phyloP scores from a whole-genome alignment of 2,888 invertebrate species.

The Loripinus fragilis region DNA sequence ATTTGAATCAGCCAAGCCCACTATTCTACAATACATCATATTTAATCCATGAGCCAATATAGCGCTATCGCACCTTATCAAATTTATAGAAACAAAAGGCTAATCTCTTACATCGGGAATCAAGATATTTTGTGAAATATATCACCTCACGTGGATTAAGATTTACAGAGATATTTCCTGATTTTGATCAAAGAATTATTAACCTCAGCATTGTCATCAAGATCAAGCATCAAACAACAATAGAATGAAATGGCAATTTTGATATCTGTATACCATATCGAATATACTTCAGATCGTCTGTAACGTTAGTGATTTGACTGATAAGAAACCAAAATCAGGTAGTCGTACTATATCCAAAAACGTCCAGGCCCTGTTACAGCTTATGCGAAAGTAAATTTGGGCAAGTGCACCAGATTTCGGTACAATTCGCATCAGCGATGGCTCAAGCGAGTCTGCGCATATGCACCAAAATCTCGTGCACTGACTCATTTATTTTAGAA shows the following conservation, averaged over 20 bases:
- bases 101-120: slow-evolving; percentile 42
- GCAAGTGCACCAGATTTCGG: no score
- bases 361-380: no score
- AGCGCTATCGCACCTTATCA: slow-evolving; percentile 15
- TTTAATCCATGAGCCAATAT: no score
- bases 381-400: no score
- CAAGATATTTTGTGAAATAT: slow-evolving; percentile 62
- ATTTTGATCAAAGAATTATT: slow-evolving; percentile 11
- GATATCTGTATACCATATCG: background rate
- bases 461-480: no score
- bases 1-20: no score
- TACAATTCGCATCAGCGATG: no score
- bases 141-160: slow-evolving; percentile 43
- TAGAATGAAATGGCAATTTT: slow-evolving; percentile 14
- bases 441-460: no score
- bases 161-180: background rate
- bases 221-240: background rate
- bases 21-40: no score
- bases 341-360: no score
- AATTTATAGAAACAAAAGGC: background rate
- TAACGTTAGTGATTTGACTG: background rate
- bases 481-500: no score
- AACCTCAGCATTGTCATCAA: slow-evolving; percentile 1
- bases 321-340: no score
- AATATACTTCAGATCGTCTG: background rate